phyloP scores from a whole-genome alignment of 2,888 invertebrate genomes.

The Sisyra nigra region DNA sequence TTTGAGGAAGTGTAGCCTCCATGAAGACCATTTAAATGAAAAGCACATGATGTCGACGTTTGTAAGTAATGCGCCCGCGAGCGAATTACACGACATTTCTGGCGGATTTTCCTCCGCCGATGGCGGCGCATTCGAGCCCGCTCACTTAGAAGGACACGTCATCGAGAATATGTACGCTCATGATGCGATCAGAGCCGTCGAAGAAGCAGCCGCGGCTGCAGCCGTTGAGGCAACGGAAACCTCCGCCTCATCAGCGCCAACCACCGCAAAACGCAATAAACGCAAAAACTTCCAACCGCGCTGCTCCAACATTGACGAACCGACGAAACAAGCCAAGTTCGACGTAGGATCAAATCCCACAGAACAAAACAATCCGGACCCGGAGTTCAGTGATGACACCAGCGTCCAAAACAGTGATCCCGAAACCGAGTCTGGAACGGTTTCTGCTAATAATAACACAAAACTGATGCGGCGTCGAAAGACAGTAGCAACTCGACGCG shows the following conservation, averaged over 20 bases:
- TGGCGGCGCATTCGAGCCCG: neutral
- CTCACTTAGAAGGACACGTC: neutral
- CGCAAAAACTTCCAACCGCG: constrained; percentile 65
- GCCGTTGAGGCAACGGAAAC: neutral
- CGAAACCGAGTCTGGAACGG: neutral
- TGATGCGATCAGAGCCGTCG: neutral
- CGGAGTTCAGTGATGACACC: constrained; percentile 24
- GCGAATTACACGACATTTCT: neutral
- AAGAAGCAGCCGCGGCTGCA: neutral
- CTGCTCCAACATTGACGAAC: constrained; percentile 41
- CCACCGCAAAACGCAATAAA: constrained; percentile 45
- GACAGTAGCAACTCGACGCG: constrained; percentile 19
- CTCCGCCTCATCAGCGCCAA: neutral
- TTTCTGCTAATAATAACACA: constrained; percentile 25
- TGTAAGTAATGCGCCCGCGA: constrained; percentile 4
- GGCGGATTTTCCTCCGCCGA: neutral
- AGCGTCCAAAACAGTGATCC: constrained; percentile 21
- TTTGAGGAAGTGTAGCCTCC: too few species aligned
- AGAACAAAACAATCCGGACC: constrained; percentile 20
- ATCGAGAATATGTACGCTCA: neutral
- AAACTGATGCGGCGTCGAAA: constrained; percentile 22
- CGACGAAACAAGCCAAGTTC: constrained; percentile 28
- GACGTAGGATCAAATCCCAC: constrained; percentile 19
- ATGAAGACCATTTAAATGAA: too few species aligned
- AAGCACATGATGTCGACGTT: constrained; percentile 1